Evolutionary conservation across 2,888 invertebrate species (phyloP), one percentile per base, ranked within the genome.

Genomic region (Eumacrocentrus americanus): DNA sequence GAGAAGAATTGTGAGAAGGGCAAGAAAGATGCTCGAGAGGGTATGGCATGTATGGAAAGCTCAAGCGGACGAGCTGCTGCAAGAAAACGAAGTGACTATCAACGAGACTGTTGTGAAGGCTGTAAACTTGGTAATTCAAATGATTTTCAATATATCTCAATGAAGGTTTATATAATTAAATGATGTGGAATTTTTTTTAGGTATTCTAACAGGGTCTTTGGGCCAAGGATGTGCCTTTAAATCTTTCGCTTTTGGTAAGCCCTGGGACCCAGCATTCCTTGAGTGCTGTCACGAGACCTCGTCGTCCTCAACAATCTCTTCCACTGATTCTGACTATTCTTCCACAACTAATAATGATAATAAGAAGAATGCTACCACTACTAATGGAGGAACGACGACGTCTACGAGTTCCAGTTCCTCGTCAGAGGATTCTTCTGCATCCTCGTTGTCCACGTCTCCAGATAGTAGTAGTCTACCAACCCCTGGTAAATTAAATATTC

Each of bases 251-350:
- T 82, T 87, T 58, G 86, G 85, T 1, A 76, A 81, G 50, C 84
- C 86, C 4, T 86, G 85, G 83, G 87, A 88, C 63, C 83, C 85
- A 50, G 85, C 88, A 0, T 88, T 86, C 70, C 78, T 81, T 44
- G 82, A 84, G 61, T 91, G 90, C 69, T 90, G 90, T 69, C 76
- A 82, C 57, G 82, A 83, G 66, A 75, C 79, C 2, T 63, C 72
- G 6, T 67, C 72, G 1, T 75, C 67, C 47, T 68, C 70, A 2
- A 70, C 72, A 6, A 72, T 65, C 11, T 50, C 44, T 14, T 29
- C 62, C n/a, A 37, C 62, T 5, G 62, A 59, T 5, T 37, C 67
- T 7, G n/a, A n/a, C n/a, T n/a, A n/a, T n/a, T 60, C 62, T 18
- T 46, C 57, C 38, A 47, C 58, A 60, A 58, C 42, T 11, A 53